These are phyloP conservation scores for Crypturellus undulatus DNA, from an alignment of 2,113 vertebrate genomes.

Conservation along the genomic window DNA sequence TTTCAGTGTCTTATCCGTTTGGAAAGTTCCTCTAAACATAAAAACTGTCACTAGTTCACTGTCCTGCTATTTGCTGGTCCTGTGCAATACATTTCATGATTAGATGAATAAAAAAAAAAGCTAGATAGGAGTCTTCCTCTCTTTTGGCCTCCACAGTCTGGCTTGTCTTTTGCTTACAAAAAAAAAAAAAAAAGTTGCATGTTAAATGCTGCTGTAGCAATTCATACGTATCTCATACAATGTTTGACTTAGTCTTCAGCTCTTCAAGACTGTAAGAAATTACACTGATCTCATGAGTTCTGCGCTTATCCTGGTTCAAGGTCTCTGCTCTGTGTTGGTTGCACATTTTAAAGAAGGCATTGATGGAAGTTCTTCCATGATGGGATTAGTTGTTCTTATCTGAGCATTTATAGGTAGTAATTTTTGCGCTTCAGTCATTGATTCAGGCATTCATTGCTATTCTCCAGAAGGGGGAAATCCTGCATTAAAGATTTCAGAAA, in stretches of 20 bases:
- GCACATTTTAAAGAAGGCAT: constrained; percentile 37
- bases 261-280: background rate
- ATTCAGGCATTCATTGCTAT: background rate
- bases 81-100: rapidly evolving
- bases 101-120: rapidly evolving
- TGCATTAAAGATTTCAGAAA: background rate
- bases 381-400: background rate
- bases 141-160: background rate
- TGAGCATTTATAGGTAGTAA: background rate
- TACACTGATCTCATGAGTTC: rapidly evolving
- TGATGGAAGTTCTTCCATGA: background rate
- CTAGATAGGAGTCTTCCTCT: rapidly evolving
- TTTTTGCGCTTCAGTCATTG: background rate
- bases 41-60: rapidly evolving
- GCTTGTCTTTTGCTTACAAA: rapidly evolving
- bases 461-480: background rate
- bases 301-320: background rate
- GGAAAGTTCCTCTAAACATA: too few relatives aligned
- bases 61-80: rapidly evolving
- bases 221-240: background rate
- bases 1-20: background rate
- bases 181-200: rapidly evolving
- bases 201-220: background rate
- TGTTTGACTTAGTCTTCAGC: rapidly evolving
- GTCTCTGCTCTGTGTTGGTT: background rate